A percentile compares a stretch with the other conserved stretches of the same genome.
These are phyloP conservation scores for Drosophila arizonae DNA, from an alignment of 1,140 invertebrate genomes.

Conservation along the genomic window DNA sequence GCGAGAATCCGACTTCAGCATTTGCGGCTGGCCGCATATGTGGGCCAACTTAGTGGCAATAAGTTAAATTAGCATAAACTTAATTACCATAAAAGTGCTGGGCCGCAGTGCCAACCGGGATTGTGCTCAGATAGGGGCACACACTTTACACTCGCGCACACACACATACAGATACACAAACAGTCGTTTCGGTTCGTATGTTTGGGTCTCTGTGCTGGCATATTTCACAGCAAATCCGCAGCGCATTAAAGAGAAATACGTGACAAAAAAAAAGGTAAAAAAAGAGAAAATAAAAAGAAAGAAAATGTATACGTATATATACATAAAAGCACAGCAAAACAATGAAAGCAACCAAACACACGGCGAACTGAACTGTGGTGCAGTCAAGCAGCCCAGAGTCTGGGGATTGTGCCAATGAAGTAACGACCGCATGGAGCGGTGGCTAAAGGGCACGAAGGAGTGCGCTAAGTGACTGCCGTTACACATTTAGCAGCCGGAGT, in stretches of 20 bases:
- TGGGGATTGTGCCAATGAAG: slow-evolving; percentile 78
- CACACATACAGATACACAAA: too few species aligned
- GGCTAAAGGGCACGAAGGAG: slow-evolving; percentile 20
- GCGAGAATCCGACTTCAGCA: slow-evolving; percentile 19
- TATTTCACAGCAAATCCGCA: slow-evolving; percentile 79
- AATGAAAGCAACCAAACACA: slow-evolving; percentile 54
- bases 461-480: slow-evolving; percentile 74
- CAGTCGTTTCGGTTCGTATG: slow-evolving; percentile 2
- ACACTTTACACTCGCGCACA: background rate
- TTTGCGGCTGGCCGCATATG: slow-evolving; percentile 76
- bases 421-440: slow-evolving; percentile 61
- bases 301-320: slow-evolving; percentile 1
- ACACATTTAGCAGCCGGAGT: slow-evolving; percentile 63
- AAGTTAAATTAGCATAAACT: slow-evolving; percentile 81
- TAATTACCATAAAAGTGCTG: slow-evolving; percentile 80
- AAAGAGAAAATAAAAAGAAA: slow-evolving; percentile 14
- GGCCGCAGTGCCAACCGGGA: slow-evolving; percentile 65
- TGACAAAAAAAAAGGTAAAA: slow-evolving; percentile 53
- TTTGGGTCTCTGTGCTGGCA: slow-evolving; percentile 42
- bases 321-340: slow-evolving; percentile 63
- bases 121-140: slow-evolving; percentile 39
- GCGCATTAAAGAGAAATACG: slow-evolving; percentile 80
- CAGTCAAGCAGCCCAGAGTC: slow-evolving; percentile 41
- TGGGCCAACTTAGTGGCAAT: slow-evolving; percentile 80
- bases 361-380: slow-evolving; percentile 23